Percentiles rank a stretch among this genome's conserved stretches.
These are phyloP conservation scores for Philereme vetulata DNA, from an alignment of 2,888 invertebrate genomes.

Conservation along the genomic window DNA sequence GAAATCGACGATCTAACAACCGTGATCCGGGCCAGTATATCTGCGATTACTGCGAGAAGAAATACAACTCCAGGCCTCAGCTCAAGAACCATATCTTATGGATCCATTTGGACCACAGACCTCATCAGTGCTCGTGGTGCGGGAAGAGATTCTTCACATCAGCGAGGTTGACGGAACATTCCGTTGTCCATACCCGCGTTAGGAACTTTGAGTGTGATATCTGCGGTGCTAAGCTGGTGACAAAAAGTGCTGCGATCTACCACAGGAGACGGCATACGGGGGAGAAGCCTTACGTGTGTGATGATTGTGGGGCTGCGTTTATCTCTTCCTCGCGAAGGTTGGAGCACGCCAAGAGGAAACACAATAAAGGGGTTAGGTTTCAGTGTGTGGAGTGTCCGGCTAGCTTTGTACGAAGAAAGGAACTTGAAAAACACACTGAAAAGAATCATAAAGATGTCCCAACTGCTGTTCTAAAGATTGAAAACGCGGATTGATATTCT, in stretches of 20 bases:
- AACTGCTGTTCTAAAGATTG: not conserved
- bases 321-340: conserved; percentile 71
- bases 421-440: conserved; percentile 62
- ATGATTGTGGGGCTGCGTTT: conserved; percentile 70
- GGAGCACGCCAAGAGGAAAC: conserved; percentile 71
- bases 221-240: conserved; percentile 74
- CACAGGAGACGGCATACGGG: conserved; percentile 76
- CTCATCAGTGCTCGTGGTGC: conserved; percentile 80
- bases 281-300: conserved; percentile 72
- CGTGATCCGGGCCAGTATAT: conserved; percentile 70
- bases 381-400: conserved; percentile 60
- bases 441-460: conserved; percentile 5
- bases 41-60: conserved; percentile 71
- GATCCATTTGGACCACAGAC: conserved; percentile 77
- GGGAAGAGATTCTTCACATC: conserved; percentile 79
- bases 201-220: conserved; percentile 81
- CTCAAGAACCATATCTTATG: conserved; percentile 76
- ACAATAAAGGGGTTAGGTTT: conserved; percentile 60
- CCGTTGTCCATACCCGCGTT: conserved; percentile 78
- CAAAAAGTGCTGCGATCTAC: conserved; percentile 75
- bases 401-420: conserved; percentile 61
- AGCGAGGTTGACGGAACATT: conserved; percentile 77
- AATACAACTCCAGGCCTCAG: conserved; percentile 66
- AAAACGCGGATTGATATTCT: too few relatives aligned
- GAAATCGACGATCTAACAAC: conserved; percentile 62